Conservation (phyloP, 2,113 vertebrate species). For the Nycticorax nycticorax region DNA sequence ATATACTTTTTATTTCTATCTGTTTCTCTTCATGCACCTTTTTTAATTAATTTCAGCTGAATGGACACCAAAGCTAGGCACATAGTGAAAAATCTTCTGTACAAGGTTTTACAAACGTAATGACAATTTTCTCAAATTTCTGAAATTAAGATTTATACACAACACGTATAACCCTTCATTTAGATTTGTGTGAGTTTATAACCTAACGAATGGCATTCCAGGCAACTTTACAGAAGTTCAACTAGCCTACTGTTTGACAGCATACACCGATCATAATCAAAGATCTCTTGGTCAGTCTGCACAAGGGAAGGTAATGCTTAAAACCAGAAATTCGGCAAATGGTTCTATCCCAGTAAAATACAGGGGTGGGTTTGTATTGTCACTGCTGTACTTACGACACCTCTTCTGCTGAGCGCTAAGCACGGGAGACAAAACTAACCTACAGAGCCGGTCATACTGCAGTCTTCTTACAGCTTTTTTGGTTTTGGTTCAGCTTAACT, state of each 20-base stretch:
- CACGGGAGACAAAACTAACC: constrained; percentile 20
- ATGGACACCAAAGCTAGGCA: constrained; percentile 85
- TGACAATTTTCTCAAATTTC: constrained; percentile 59
- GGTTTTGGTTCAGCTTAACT: constrained; percentile 75
- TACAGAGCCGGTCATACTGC: constrained; percentile 36
- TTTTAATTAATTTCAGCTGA: constrained; percentile 76
- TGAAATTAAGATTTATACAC: constrained; percentile 71
- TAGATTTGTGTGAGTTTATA: constrained; percentile 58
- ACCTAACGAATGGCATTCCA: constrained; percentile 77
- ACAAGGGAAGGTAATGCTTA: constrained; percentile 64
- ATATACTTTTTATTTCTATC: constrained; percentile 78
- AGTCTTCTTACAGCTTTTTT: constrained; percentile 29
- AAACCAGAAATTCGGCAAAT: constrained; percentile 24
- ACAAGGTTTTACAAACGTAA: constrained; percentile 79
- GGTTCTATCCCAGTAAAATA: constrained; percentile 30
- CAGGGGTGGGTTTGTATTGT: neutral
- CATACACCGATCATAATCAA: constrained; percentile 65
- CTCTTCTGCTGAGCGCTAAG: constrained; percentile 45
- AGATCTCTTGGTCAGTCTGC: constrained; percentile 75
- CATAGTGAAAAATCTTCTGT: constrained; percentile 84
- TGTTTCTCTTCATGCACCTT: constrained; percentile 81
- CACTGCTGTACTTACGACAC: constrained; percentile 15
- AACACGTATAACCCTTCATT: constrained; percentile 73
- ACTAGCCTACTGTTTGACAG: constrained; percentile 74
- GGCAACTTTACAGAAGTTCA: constrained; percentile 75